These are phyloP conservation scores for Naja naja DNA, from an alignment of 2,113 vertebrate species.

Conservation along the genomic window DNA sequence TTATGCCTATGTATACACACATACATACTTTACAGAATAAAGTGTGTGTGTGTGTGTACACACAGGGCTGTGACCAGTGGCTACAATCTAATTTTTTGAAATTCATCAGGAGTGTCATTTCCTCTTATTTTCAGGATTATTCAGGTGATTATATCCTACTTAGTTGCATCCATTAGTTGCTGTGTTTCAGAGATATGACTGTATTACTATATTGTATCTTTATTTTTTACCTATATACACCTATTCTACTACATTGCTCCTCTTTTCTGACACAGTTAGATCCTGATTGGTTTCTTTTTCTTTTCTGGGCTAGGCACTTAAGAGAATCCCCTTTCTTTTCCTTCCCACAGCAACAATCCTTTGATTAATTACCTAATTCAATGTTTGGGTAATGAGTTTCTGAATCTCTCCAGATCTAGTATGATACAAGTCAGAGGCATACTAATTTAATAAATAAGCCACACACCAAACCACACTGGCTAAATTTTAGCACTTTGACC, in stretches of 20 bases:
- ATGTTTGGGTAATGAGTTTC: neutral
- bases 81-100: neutral
- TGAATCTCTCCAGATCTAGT: neutral
- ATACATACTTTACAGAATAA: neutral
- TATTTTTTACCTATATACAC: slow-evolving; percentile 46
- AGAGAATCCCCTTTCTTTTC: neutral
- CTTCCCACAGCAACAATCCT: neutral
- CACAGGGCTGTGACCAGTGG: neutral
- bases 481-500: neutral
- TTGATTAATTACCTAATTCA: neutral
- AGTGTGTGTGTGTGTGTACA: neutral
- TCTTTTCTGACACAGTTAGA: neutral
- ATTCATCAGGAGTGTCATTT: neutral
- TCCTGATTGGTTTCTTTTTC: neutral
- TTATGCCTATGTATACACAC: too few relatives aligned
- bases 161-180: neutral
- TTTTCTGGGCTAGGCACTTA: neutral
- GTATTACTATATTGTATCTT: slow-evolving; percentile 40
- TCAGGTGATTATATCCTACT: neutral
- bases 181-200: neutral
- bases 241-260: neutral
- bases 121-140: neutral
- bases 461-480: neutral
- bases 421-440: neutral
- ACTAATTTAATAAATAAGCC: neutral